Evolutionary conservation across 1,140 invertebrate genomes (phyloP), one percentile per base, ranked within the genome.

Genomic region (Ostrea edulis): DNA sequence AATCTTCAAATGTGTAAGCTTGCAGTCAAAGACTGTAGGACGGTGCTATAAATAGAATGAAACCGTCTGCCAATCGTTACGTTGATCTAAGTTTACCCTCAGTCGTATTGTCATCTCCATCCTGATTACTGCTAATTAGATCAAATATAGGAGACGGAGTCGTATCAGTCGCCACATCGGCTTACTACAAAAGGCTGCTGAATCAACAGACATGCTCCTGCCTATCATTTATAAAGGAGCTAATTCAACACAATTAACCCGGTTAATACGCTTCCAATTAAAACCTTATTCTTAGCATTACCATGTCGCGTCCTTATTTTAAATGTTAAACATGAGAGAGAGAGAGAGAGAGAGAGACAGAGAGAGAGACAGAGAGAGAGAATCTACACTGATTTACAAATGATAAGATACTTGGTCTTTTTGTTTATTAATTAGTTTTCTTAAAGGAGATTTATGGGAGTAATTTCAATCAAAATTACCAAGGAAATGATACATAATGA

Each of bases 261-360:
- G 68, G 25, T 29, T 77, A 29, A n/a, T n/a, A n/a, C n/a, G n/a
- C n/a, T n/a, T n/a, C 68, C 68, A 25, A 14, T 9, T 77, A 77
- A 9, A 29, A 71, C 22, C 22, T 77, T 1, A 77, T 44, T 44
- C 1, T 62, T 62, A 17, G 20, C 14, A 5, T 2, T 17, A 62
- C 55, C n/a, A 62, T 62, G 17, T 20, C 20, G 20, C 17, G 17
- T 20, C 17, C 7, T 17, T 62, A 62, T n/a, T n/a, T 62, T 62
- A 20, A 62, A 62, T 44, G 35, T 44, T 44, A 44, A 44, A 44
- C 11, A 8, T 3, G 55, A 58, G 58, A 62, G 58, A 62, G 58
- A 62, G 58, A 62, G 58, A 62, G 58, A 62, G 58, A 62, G 58
- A 62, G 58, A 62, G 58, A 62, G 58, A n/a, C n/a, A n/a, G 58